These are phyloP conservation scores for Zaprionus obscuricornis DNA, from an alignment of 2,888 invertebrate genomes.

Conservation along the genomic window DNA sequence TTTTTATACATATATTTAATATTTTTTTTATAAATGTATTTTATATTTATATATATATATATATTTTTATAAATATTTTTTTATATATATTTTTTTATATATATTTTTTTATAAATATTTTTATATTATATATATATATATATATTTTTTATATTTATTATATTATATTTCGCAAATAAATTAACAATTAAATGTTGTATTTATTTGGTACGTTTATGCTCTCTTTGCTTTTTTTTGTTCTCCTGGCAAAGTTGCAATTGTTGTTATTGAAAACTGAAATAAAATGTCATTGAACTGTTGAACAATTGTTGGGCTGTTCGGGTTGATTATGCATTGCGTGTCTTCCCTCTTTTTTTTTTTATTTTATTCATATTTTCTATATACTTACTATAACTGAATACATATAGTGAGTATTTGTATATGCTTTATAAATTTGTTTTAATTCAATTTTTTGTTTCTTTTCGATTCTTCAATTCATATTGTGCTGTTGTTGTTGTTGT, in stretches of 20 bases:
- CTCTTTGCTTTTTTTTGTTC: constrained; percentile 15
- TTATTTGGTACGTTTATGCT: constrained; percentile 12
- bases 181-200: not conserved
- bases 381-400: constrained; percentile 11
- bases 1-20: no score
- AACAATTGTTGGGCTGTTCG: constrained; percentile 27
- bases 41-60: no score
- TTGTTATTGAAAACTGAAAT: constrained; percentile 67
- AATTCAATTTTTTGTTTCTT: constrained; percentile 45
- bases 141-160: no score
- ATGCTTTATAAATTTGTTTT: constrained; percentile 36
- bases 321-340: constrained; percentile 60
- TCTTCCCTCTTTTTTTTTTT: no score
- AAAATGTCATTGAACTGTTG: constrained; percentile 68
- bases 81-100: no score
- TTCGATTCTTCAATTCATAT: constrained; percentile 48
- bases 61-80: no score
- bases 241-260: constrained; percentile 39
- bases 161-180: no score
- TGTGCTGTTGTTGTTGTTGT: constrained; percentile 39
- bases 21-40: no score
- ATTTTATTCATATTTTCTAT: constrained; percentile 52
- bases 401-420: not conserved
- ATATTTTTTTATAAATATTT: no score
- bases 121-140: no score